Base-by-base conservation (phyloP, 2,113 vertebrate species). In the Oreochromis spilurus region DNA sequence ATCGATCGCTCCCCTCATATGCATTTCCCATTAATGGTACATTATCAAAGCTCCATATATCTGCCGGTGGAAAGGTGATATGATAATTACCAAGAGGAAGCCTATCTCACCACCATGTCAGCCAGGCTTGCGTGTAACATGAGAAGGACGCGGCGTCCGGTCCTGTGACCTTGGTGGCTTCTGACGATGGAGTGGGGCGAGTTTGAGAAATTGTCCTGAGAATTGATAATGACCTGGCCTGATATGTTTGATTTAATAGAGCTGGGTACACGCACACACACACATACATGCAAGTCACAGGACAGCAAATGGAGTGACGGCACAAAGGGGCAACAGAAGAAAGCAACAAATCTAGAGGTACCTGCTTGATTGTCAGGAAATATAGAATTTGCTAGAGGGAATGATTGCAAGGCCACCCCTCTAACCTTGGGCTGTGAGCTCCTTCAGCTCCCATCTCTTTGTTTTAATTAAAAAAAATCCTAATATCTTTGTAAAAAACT, bases 1-100 rank as follows among this genome's bases (percentile, higher is more conserved):
- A 95, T 95, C 50, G 94, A 95, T 94, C 84, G 72, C 45, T 26
- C 40, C 17, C 75, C 88, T 86, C 88, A 82, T 93, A 85, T 91
- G 91, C 84, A 77, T 93, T 95, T 96, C 92, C 95, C 95, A 95
- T 95, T 95, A 95, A 92, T 89, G 94, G 88, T 55, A 17, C 93
- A 90, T 93, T 94, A 94, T 92, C 93, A 89, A 91, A 83, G 88
- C 92, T 83, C 83, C 82, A 55, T 94, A 87, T 91, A 94, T 94
- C 94, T 90, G 91, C 92, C 11, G 90, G 88, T 70, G 86, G 96
- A 94, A 96, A 96, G 88, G 89, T 62, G 93, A 96, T 92, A 86
- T 65, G 84, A 91, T 95, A 94, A 96, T 95, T 91, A 94, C 90
- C 82, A n/a, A 55, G 34, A 88, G 86, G 85, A 92, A 86, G 78